These are phyloP conservation scores for Cettia cetti DNA, from an alignment of 2,113 vertebrate genomes.

Conservation along the genomic window DNA sequence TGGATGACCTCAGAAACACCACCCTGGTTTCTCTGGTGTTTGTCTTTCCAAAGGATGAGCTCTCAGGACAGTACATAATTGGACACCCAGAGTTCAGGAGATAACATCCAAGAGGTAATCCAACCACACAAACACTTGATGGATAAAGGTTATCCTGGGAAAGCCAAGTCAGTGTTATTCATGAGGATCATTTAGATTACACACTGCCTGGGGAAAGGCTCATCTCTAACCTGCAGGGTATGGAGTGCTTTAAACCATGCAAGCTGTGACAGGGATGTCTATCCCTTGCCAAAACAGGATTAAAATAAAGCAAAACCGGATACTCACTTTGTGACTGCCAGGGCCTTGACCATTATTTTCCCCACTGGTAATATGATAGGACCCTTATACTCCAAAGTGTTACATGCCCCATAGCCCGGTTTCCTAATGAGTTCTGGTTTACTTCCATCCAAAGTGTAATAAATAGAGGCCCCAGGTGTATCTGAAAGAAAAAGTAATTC, in stretches of 20 bases:
- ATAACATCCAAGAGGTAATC: neutral
- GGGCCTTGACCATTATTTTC: constrained; percentile 83
- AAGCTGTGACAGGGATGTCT: neutral
- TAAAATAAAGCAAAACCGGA: neutral
- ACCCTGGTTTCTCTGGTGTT: neutral
- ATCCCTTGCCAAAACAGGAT: neutral
- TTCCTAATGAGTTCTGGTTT: constrained; percentile 79
- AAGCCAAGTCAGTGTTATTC: neutral
- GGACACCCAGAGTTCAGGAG: neutral
- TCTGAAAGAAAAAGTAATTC: constrained; percentile 73
- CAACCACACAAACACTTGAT: neutral
- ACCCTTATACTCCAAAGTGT: constrained; percentile 79
- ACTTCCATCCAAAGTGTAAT: constrained; percentile 90
- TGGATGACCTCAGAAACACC: neutral
- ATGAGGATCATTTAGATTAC: neutral
- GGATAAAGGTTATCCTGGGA: neutral
- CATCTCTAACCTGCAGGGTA: neutral
- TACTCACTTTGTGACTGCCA: constrained; percentile 85
- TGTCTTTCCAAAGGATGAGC: neutral
- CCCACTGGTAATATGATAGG: constrained; percentile 84
- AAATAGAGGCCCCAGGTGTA: constrained; percentile 80
- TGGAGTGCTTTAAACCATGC: neutral
- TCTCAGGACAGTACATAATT: neutral
- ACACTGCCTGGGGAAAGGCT: neutral
- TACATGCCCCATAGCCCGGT: constrained; percentile 61